A percentile compares a stretch with the other conserved stretches of the same genome.
Conservation (phyloP, 1,140 invertebrate species). For the Drosophila guanche region DNA sequence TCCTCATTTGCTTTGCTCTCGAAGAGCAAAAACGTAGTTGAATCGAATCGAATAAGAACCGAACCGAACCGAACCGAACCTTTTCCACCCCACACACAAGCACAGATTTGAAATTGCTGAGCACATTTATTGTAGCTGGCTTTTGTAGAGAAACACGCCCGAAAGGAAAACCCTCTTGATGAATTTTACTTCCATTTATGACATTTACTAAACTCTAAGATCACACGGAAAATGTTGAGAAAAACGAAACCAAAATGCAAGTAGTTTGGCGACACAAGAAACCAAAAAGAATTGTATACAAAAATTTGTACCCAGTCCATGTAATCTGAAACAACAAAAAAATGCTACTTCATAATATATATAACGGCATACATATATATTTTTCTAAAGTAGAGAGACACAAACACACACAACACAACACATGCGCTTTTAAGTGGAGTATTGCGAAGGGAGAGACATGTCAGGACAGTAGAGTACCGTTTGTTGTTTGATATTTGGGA, state of each 20-base stretch:
- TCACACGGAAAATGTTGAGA: conserved; percentile 49
- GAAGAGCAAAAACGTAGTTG: conserved; percentile 23
- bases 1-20: conserved; percentile 22
- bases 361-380: conserved; percentile 71
- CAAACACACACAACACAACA: conserved; percentile 22
- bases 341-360: conserved; percentile 74
- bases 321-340: conserved; percentile 58
- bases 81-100: not conserved
- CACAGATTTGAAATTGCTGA: not conserved
- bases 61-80: not conserved
- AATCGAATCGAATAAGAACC: not conserved
- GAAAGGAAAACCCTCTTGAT: conserved; percentile 35
- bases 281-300: conserved; percentile 70
- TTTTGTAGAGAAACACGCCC: conserved; percentile 17
- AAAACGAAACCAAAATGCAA: conserved; percentile 7
- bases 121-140: conserved; percentile 16
- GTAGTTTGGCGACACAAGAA: conserved; percentile 4
- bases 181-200: conserved; percentile 76
- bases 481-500: conserved; percentile 55
- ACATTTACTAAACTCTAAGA: conserved; percentile 68
- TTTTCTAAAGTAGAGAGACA: conserved; percentile 72
- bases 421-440: conserved; percentile 50
- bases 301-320: conserved; percentile 80
- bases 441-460: conserved; percentile 23
- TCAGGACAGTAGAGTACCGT: conserved; percentile 14